phyloP scores from a whole-genome alignment of 2,797 vertebrate genomes.

The Hemibagrus guttatus region DNA sequence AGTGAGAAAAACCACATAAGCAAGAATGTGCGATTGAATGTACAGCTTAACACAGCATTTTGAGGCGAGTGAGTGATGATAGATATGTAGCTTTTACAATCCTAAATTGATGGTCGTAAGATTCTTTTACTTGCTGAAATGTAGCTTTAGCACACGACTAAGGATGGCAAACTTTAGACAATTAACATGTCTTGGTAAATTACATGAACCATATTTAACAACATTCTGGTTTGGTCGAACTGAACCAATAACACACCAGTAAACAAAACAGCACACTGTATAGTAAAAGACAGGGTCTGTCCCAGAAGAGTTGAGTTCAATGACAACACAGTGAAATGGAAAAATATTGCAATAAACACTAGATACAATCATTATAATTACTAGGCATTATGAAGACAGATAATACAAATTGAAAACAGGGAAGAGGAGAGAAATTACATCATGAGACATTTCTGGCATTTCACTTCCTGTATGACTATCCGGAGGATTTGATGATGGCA shows the following conservation, averaged over 20 bases:
- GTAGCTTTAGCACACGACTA: background rate
- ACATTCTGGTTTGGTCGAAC: background rate
- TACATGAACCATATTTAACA: background rate
- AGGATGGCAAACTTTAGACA: background rate
- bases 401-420: background rate
- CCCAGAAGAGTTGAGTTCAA: background rate
- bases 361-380: background rate
- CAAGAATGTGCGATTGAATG: background rate
- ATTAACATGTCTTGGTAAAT: background rate
- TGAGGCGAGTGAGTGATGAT: background rate
- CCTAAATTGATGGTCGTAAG: background rate
- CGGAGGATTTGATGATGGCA: background rate
- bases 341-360: background rate
- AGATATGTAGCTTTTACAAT: constrained; percentile 5
- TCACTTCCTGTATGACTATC: background rate
- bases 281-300: background rate
- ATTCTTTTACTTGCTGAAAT: background rate
- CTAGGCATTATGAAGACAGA: background rate
- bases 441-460: background rate
- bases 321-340: background rate
- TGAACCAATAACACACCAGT: background rate
- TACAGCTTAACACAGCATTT: background rate
- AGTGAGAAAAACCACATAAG: constrained; percentile 3
- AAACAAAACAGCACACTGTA: background rate
- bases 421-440: background rate